Evolutionary conservation across 2,113 vertebrate species (phyloP).

Genomic region (Embiotoca jacksoni): DNA sequence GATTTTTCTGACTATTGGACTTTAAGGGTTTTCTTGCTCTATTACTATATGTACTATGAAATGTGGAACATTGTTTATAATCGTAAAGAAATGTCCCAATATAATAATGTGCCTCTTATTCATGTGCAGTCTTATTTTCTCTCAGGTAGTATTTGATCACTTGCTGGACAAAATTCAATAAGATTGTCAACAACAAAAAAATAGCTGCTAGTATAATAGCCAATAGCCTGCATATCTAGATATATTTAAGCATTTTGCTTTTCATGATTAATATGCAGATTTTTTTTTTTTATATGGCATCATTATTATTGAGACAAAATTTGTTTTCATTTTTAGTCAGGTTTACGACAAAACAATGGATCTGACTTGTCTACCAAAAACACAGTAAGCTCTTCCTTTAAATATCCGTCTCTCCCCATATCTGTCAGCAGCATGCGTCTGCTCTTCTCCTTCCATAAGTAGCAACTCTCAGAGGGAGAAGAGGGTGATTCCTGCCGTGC

Average conservation of each 20-base stretch:
- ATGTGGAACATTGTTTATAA: not conserved
- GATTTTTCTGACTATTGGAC: not conserved
- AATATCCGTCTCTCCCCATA: constrained; percentile 14
- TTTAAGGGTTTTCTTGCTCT: not conserved
- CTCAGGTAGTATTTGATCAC: not conserved
- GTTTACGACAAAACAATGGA: not conserved
- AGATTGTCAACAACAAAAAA: constrained; percentile 4
- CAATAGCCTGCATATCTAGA: not conserved
- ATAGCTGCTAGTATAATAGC: not conserved
- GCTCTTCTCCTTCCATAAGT: constrained; percentile 38
- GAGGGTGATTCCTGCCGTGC: constrained; percentile 60
- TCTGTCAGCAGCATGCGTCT: constrained; percentile 19
- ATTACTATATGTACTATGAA: not conserved
- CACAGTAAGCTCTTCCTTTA: not conserved
- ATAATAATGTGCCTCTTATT: not conserved
- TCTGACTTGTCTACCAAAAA: constrained; percentile 14
- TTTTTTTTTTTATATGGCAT: not conserved
- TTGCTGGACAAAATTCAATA: not conserved
- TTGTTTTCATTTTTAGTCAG: not conserved
- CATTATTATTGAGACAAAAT: not conserved
- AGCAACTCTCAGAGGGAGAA: constrained; percentile 51
- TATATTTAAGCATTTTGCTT: not conserved
- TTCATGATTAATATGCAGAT: too few species aligned
- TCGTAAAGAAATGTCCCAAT: too few species aligned
- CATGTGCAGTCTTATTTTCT: not conserved